Evolutionary conservation across 2,113 vertebrate genomes (phyloP), one percentile per base, ranked within the genome.

Genomic region (Campylomormyrus numenius): DNA sequence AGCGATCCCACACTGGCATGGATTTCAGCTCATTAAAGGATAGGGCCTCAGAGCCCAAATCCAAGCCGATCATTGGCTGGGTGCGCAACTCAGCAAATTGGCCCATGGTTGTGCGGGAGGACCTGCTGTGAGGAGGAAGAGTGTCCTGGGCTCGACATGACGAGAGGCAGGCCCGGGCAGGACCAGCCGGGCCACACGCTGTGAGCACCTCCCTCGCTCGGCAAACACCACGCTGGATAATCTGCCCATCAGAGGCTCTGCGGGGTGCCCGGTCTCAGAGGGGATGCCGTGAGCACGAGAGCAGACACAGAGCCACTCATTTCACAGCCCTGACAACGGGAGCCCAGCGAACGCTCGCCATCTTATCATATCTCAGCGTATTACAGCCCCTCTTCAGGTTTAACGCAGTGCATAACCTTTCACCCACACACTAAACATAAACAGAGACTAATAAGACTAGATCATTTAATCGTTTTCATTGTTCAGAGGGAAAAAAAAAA

Each of bases 161-260:
- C 93, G 95, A 94, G 90, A 92, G 95, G 95, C 96, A 96, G 96
- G 94, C 91, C 96, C 95, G 93, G 94, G 94, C 96, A 94, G 85
- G 94, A 95, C 93, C 89, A 87, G 90, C 93, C 90, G 90, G 49
- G 92, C 92, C 93, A 35, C 96, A 95, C 90, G 94, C 94, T 95
- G 96, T 91, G 94, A 92, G 91, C 83, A 91, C 94, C 97, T 96
- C 94, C 96, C 94, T 91, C 85, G 90, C 90, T 49, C 95, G 93
- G 93, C 96, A 96, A 96, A 96, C 95, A 95, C 85, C 93, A 94
- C 94, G 95, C 95, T 92, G 94, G 95, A 91, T 94, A 94, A 95
- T 96, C 91, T 80, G 93, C 95, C 95, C 94, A 93, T 93, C 89
- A 94, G 94, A 95, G 95, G 96, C 95, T 94, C 91, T 84, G 93